Evolutionary conservation across 2,113 vertebrate genomes (phyloP), one percentile per base, ranked within the genome.

Genomic region (Macrotis lagotis): DNA sequence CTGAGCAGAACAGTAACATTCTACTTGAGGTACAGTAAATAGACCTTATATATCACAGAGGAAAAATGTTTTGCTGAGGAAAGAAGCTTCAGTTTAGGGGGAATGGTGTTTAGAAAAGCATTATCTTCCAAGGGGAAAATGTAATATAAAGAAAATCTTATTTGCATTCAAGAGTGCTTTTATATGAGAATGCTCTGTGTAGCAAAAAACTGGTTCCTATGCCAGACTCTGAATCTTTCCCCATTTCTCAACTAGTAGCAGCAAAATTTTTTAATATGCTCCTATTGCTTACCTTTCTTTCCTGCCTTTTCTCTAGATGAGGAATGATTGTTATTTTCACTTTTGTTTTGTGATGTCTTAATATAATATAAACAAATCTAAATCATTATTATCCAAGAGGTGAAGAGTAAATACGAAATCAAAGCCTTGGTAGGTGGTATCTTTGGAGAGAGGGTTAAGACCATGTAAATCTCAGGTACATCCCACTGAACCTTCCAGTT

Each of bases 1-100:
- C 12, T 92, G 96, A 93, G 96, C 97, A 97, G 94, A 97, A 96
- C 9, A 3, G 94, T 97, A 90, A 93, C 90, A 31, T 97, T 98
- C 97, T 94, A 98, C 92, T 83, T 96, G 92, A 50, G 8, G 31
- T 49, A 37, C 92, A 94, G 95, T 48, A 91, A 91, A 44, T 25
- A 31, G 92, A 93, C 89, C 1, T 8, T 95, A 94, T 74, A 95
- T 93, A 91, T 94, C 94, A 10, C 0, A n/a, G 14, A 92, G 91
- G 25, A 91, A 96, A 83, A 91, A 92, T 93, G 44, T 24, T 91
- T 96, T 92, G 96, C 94, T 94, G 92, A 91, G 93, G 50, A 91
- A 88, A 47, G 48, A 0, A 0, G 53, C 91, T 95, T 97, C 94
- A 51, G 16, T 49, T 74, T 95, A 92, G 96, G 88, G 94, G 96